These are phyloP conservation scores for Dryadula phaetusa DNA, from an alignment of 2,888 invertebrate genomes.

Conservation along the genomic window DNA sequence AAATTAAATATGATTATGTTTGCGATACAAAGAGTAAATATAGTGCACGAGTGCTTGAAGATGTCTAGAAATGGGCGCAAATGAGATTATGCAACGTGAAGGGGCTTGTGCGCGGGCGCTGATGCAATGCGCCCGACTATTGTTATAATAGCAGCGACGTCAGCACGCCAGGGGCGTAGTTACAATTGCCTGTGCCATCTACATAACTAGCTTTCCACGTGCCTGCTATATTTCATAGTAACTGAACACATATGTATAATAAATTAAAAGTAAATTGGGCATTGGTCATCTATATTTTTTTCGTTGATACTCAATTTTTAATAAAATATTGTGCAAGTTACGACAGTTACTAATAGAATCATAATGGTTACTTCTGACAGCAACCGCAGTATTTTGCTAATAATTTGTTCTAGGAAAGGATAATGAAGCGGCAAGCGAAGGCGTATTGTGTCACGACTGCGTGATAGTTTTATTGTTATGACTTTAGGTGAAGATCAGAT, in stretches of 20 bases:
- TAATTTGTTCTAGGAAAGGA: constrained; percentile 62
- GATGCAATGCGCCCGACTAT: constrained; percentile 53
- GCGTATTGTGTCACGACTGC: constrained; percentile 58
- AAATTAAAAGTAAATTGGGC: constrained; percentile 4
- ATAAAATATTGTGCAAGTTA: background rate
- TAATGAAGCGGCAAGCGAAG: constrained; percentile 59
- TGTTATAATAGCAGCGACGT: constrained; percentile 54
- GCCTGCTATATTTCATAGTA: constrained; percentile 24
- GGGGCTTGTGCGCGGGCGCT: constrained; percentile 48
- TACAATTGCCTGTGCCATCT: constrained; percentile 36
- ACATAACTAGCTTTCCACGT: constrained; percentile 30
- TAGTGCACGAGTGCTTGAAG: constrained; percentile 17
- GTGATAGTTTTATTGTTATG: constrained; percentile 8
- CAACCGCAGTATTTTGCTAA: constrained; percentile 55
- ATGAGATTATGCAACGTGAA: constrained; percentile 46
- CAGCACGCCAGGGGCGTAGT: constrained; percentile 49
- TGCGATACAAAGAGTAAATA: constrained; percentile 13
- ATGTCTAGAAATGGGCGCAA: constrained; percentile 31
- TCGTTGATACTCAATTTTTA: constrained; percentile 1
- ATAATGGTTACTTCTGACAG: constrained; percentile 53
- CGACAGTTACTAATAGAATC: constrained; percentile 49
- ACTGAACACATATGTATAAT: constrained; percentile 5
- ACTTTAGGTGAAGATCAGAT: constrained; percentile 17
- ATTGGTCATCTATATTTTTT: background rate
- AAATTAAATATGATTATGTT: constrained; percentile 12